Base-by-base conservation (phyloP, 2,797 vertebrate genomes). In the Hypotaenidia philippensis region DNA sequence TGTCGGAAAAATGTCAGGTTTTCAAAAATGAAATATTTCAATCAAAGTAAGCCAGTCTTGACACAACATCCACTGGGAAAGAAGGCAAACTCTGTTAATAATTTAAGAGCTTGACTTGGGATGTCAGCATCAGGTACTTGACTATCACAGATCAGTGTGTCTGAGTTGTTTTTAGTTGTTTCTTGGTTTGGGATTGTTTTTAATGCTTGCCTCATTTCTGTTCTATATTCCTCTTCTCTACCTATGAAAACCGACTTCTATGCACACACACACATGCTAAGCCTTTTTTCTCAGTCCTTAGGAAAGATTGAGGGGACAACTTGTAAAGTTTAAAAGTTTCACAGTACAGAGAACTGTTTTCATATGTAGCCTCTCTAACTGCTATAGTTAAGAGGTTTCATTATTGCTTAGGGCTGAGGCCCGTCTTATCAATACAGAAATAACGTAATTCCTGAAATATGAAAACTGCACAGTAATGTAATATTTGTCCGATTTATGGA, bases 31-130 rank as follows among this genome's bases (percentile, higher is more conserved):
- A 91, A 81, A 68, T 50, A 26, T 75, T 88, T 87, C 72, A 64
- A 40, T 89, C 91, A 77, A 86, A 92, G 59, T 27, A 38, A 88
- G 87, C 60, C 61, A 88, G 65, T 40, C 94, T 85, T 88, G 87
- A 86, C 65, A 83, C 27, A 59, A 47, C 34, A 85, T 57, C 72
- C n/a, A 55, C 21, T 2, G 13, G 64, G 79, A 89, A 89, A 81
- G 84, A 74, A 83, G 40, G 55, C 36, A 91, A 94, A 81, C 41
- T 1, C 2, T n/a, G 41, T 89, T 71, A 91, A 96, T 87, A 89
- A 94, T 94, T 81, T 47, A 95, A 78, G 53, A 68, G 49, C 45
- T 61, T 93, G 64, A 71, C 60, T 92, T 75, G 49, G 64, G 60
- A 88, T 83, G 85, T 83, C 76, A 86, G 89, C 84, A 64, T 44